These are phyloP conservation scores for Cyanoderma ruficeps DNA, from an alignment of 2,113 vertebrate species.

Conservation along the genomic window DNA sequence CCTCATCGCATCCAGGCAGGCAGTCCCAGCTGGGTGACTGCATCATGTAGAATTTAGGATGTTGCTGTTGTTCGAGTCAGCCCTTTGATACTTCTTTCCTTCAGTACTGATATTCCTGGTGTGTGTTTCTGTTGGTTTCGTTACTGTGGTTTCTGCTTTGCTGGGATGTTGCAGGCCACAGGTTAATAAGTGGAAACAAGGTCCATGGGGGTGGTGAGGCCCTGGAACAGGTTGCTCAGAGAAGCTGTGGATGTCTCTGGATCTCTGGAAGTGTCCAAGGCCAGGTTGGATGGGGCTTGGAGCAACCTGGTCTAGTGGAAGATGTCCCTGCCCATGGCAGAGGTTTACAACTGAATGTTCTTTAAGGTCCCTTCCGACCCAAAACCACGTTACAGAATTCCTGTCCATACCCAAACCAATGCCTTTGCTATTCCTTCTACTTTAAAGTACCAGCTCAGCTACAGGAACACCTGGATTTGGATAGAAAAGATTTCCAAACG, in stretches of 20 bases:
- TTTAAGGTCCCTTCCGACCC: neutral
- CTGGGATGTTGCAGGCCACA: neutral
- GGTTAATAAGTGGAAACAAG: neutral
- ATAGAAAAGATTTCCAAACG: neutral
- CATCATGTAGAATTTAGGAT: neutral
- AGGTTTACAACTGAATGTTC: neutral
- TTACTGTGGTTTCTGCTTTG: neutral
- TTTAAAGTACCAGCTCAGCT: neutral
- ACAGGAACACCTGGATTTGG: neutral
- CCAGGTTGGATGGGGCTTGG: rapidly evolving
- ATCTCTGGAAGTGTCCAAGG: neutral
- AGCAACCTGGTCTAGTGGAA: rapidly evolving
- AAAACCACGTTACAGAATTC: neutral
- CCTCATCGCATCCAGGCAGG: neutral
- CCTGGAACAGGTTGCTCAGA: neutral
- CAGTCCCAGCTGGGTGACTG: neutral
- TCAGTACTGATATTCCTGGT: neutral
- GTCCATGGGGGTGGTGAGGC: rapidly evolving
- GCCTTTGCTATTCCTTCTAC: neutral
- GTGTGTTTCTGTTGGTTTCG: neutral
- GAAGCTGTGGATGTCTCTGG: neutral
- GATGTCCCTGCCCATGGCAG: neutral
- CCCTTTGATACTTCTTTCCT: neutral
- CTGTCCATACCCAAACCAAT: neutral
- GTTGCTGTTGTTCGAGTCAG: neutral